A percentile compares a stretch with the other conserved stretches of the same genome.
Conservation (phyloP, 2,113 vertebrate species). For the Lanius ludovicianus region DNA sequence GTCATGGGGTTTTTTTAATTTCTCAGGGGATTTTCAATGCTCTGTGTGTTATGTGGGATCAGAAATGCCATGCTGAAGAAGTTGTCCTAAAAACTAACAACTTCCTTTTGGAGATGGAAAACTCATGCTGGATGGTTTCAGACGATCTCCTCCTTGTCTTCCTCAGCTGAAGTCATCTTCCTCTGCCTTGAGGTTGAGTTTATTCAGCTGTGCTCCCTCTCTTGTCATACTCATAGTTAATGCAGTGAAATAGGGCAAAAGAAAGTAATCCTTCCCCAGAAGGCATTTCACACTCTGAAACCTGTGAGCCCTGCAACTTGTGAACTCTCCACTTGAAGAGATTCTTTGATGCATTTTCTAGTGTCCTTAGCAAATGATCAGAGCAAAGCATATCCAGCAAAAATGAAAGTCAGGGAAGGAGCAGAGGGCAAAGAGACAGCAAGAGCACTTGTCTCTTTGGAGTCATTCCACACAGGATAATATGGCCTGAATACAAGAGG, state of each 20-base stretch:
- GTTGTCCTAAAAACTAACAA: not conserved
- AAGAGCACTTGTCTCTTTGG: not conserved
- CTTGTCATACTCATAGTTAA: not conserved
- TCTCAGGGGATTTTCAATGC: not conserved
- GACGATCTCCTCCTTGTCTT: not conserved
- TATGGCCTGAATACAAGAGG: not conserved
- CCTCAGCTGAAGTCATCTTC: not conserved
- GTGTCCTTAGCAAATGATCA: not conserved
- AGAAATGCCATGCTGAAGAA: not conserved
- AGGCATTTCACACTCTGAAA: not conserved
- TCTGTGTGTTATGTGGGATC: not conserved
- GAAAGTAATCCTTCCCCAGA: not conserved
- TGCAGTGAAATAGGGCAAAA: not conserved
- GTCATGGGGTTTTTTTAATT: not conserved
- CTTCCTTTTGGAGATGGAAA: not conserved
- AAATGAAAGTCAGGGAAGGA: not conserved
- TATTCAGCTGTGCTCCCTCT: not conserved
- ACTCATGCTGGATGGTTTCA: not conserved
- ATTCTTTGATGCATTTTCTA: not conserved
- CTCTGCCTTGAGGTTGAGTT: not conserved
- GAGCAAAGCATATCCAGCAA: not conserved
- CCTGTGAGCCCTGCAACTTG: not conserved
- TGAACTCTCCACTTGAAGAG: not conserved
- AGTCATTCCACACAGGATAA: not conserved
- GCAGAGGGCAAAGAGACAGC: not conserved